Base-by-base conservation (phyloP, 2,888 invertebrate species). In the Kuschelorhynchus macadamiae region DNA sequence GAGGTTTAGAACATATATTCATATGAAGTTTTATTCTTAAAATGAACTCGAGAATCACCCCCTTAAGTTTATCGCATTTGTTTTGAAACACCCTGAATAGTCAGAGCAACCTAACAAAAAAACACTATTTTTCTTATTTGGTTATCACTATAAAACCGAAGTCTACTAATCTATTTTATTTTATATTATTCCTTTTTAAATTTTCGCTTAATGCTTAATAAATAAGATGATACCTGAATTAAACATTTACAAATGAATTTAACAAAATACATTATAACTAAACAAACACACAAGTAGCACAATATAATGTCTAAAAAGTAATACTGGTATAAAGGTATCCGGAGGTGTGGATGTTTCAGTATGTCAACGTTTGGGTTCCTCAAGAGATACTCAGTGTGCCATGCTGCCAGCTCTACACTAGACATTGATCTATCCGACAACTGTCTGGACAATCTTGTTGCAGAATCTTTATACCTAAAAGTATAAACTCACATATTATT, bases 381-480 rank as follows among this genome's bases (percentile, higher is more conserved):
- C 7, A 81, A 72, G 3, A 78, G 74, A 62, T 77, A 81, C 69
- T 81, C 79, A 3, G 76, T 77, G 77, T 78, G 79, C 75, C 78
- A 79, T 5, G 78, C 69, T 7, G 78, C 78, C 46, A 74, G 71
- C 17, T 79, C 74, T 14, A 80, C 55, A 16, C 77, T 73, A 7
- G 72, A 67, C 67, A 74, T 72, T n/a, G 80, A 78, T 55, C 76
- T 71, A 36, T 80, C 80, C 32, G 59, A 47, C 3, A 75, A 61
- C 14, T 77, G 21, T 14, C 65, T 49, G 7, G 73, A 64, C 1
- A 77, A 61, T 61, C 74, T 67, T 1, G 30, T 63, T 7, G 72
- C 72, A 12, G 70, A 75, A 5, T 69, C 60, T 36, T 72, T 75
- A 57, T 78, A 80, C 16, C 80, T 80, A 59, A 47, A 77, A 76